These are phyloP conservation scores for Myanophis thanlyinensis DNA, from an alignment of 2,113 vertebrate genomes.

Conservation along the genomic window DNA sequence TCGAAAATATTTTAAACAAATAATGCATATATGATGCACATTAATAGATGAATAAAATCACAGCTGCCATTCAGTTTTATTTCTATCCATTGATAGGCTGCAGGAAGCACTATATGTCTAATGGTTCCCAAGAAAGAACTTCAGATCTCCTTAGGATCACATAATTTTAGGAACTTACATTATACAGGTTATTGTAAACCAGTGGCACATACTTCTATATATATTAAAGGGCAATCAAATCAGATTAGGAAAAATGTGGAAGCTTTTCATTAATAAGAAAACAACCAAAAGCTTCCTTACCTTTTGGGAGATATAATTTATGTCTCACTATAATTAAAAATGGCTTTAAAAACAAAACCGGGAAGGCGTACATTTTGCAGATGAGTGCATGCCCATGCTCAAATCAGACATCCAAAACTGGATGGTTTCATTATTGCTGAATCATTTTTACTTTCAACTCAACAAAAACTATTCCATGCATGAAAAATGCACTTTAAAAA, in stretches of 20 bases:
- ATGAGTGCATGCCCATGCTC: neutral
- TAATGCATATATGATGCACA: neutral
- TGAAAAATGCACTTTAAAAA: neutral
- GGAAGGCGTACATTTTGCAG: neutral
- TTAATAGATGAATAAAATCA: neutral
- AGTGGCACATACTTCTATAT: neutral
- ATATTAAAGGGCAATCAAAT: neutral
- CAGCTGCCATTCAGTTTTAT: neutral
- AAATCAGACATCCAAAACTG: neutral
- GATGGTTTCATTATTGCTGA: neutral
- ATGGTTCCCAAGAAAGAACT: neutral
- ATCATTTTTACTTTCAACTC: neutral
- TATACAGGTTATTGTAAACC: neutral
- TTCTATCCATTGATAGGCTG: neutral
- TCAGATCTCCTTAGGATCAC: neutral
- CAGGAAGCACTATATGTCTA: neutral
- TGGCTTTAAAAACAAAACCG: neutral
- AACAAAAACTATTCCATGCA: neutral
- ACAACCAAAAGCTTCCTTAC: neutral
- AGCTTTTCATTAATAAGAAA: neutral
- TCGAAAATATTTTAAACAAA: neutral
- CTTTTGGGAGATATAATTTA: neutral
- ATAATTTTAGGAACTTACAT: neutral
- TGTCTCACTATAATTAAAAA: neutral
- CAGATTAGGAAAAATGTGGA: neutral